These are phyloP conservation scores for Choristoneura rosaceana DNA, from an alignment of 2,888 invertebrate species.

Conservation along the genomic window DNA sequence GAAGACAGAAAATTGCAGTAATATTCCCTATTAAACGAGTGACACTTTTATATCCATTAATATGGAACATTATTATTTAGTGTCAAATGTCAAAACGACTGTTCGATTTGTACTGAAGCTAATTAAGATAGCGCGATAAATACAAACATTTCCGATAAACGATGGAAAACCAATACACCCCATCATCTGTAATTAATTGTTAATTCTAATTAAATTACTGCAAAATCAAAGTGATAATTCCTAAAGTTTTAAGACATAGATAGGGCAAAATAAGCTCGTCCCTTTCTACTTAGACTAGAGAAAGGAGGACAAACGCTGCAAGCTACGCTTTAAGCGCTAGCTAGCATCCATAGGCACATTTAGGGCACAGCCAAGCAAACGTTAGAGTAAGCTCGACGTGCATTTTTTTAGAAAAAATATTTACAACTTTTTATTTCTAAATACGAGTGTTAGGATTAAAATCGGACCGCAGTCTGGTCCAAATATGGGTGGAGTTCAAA, in stretches of 20 bases:
- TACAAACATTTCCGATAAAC: too few relatives aligned
- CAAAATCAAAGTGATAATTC: background rate
- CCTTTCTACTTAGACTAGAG: constrained; percentile 4
- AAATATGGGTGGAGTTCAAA: background rate
- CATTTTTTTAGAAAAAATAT: background rate
- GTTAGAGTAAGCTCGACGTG: background rate
- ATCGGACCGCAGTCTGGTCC: background rate
- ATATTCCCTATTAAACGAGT: too few relatives aligned
- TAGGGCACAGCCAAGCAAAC: background rate
- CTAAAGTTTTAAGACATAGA: background rate
- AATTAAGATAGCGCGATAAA: too few relatives aligned
- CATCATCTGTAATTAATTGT: too few relatives aligned
- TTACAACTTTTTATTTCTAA: background rate
- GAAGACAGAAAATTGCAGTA: too few relatives aligned
- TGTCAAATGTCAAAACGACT: too few relatives aligned
- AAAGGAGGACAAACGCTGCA: background rate
- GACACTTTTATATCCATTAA: too few relatives aligned
- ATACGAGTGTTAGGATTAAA: background rate
- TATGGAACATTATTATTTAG: too few relatives aligned
- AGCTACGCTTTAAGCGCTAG: background rate
- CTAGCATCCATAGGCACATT: constrained; percentile 10
- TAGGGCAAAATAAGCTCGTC: background rate
- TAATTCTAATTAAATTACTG: too few relatives aligned
- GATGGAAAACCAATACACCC: too few relatives aligned
- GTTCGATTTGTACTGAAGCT: too few relatives aligned